These are phyloP conservation scores for Mionectes macconnelli DNA, from an alignment of 2,113 vertebrate genomes.

Conservation along the genomic window DNA sequence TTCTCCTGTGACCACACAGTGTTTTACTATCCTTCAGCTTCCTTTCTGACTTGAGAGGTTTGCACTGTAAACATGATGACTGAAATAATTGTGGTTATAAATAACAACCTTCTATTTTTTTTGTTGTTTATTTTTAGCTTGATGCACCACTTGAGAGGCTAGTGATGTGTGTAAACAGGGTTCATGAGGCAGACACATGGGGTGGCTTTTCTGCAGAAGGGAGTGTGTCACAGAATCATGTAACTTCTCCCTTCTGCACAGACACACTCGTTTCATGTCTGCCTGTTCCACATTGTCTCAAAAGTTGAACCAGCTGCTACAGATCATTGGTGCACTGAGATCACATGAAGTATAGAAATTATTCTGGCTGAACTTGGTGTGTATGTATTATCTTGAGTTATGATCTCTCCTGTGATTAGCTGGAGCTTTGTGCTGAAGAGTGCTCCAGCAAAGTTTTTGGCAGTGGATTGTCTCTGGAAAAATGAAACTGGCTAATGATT, in stretches of 20 bases:
- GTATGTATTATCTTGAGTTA: neutral
- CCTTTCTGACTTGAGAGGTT: neutral
- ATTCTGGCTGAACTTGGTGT: neutral
- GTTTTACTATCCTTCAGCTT: neutral
- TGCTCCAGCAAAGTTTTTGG: neutral
- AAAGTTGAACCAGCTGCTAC: neutral
- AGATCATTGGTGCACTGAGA: neutral
- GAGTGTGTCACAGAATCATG: neutral
- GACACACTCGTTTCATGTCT: neutral
- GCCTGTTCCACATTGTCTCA: neutral
- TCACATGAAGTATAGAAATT: neutral
- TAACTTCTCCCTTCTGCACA: neutral
- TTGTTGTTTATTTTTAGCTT: neutral
- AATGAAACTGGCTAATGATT: constrained; percentile 26
- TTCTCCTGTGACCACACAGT: neutral
- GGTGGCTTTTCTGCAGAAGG: neutral
- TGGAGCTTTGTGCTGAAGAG: neutral
- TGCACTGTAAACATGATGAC: neutral
- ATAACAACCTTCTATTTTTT: neutral
- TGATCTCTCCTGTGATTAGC: neutral
- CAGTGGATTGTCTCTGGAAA: neutral
- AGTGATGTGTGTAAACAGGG: neutral
- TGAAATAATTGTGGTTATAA: neutral
- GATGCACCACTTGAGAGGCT: neutral
- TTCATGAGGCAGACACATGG: neutral